Evolutionary conservation across 2,113 vertebrate genomes (phyloP).

Genomic region (Collichthys lucidus): DNA sequence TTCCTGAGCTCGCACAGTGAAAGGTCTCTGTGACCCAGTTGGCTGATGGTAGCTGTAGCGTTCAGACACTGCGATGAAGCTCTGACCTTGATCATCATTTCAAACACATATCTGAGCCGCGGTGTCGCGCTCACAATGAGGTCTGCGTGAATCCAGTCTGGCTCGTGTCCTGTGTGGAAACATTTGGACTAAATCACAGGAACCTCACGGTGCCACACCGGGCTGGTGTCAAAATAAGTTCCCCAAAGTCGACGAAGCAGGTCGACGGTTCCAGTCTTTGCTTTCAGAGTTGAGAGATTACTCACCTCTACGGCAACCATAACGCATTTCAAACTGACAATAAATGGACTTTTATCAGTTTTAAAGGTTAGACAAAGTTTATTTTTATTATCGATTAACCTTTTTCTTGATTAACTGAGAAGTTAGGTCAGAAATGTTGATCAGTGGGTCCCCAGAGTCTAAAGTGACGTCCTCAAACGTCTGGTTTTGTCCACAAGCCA

Average conservation of each 20-base stretch:
- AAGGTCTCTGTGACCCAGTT: conserved; percentile 36
- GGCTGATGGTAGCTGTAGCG: neutral
- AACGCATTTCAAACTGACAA: too few relatives aligned
- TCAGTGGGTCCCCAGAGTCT: too few relatives aligned
- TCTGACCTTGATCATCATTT: conserved; percentile 3
- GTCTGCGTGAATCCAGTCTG: neutral
- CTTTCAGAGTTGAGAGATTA: too few relatives aligned
- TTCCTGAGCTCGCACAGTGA: conserved; percentile 4
- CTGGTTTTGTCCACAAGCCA: too few relatives aligned
- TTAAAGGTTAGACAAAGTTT: too few relatives aligned
- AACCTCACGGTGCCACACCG: neutral
- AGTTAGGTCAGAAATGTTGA: too few relatives aligned
- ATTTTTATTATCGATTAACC: too few relatives aligned
- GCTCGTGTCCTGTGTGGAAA: neutral
- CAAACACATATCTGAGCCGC: neutral
- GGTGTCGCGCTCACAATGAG: neutral
- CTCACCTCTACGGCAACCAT: too few relatives aligned
- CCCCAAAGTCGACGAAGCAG: neutral
- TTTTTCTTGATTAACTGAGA: too few relatives aligned
- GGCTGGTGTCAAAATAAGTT: neutral
- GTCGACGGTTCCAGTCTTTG: neutral
- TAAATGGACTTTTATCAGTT: neutral
- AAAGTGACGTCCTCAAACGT: too few relatives aligned
- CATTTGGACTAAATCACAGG: neutral
- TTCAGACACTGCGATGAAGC: conserved; percentile 5